phyloP scores from a whole-genome alignment of 2,888 invertebrate genomes.

The Stenotaenia linearis region DNA sequence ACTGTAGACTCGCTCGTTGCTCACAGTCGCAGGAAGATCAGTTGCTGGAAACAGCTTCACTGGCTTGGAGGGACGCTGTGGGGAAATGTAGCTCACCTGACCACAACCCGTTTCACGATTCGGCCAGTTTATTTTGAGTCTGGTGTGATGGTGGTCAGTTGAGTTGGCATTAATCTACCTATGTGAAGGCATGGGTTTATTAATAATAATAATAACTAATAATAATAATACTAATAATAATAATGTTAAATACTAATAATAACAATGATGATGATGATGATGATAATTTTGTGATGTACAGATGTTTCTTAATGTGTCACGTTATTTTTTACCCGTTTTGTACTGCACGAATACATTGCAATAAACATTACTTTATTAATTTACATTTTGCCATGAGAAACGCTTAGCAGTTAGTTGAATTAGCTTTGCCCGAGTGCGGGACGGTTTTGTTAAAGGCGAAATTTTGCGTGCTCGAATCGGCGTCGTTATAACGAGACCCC shows the following conservation, averaged over 20 bases:
- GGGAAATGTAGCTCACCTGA: background rate
- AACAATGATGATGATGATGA: background rate
- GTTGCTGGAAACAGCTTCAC: background rate
- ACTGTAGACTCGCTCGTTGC: background rate
- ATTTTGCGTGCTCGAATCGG: background rate
- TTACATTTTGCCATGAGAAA: constrained; percentile 11
- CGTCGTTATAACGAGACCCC: background rate
- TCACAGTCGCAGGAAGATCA: background rate
- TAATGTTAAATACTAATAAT: background rate
- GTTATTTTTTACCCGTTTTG: constrained; percentile 34
- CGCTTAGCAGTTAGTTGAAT: background rate
- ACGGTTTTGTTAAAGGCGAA: background rate
- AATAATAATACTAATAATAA: background rate
- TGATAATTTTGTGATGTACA: constrained; percentile 34
- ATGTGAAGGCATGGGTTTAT: constrained; percentile 30
- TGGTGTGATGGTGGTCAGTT: background rate
- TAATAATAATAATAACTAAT: background rate
- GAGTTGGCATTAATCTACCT: background rate
- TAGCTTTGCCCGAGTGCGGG: background rate
- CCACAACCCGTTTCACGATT: background rate
- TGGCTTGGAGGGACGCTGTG: background rate
- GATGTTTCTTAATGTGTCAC: constrained; percentile 33
- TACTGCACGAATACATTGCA: constrained; percentile 33
- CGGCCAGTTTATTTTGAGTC: background rate
- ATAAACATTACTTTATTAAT: constrained; percentile 34